Conservation (phyloP, 2,113 vertebrate genomes). For the Capra hircus region DNA sequence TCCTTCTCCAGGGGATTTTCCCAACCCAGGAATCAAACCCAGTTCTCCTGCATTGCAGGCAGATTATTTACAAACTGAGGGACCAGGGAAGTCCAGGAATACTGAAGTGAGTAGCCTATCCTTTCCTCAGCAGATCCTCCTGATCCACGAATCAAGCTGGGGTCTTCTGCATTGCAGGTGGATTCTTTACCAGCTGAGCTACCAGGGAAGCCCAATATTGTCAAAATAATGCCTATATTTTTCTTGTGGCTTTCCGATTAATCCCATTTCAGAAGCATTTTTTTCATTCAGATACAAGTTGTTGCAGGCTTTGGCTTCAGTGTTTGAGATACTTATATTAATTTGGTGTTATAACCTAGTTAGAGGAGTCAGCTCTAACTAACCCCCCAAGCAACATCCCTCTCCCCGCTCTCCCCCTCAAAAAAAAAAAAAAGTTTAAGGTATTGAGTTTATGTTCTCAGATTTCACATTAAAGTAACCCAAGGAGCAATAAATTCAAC, state of each 20-base stretch:
- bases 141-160: not conserved
- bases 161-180: not conserved
- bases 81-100: not conserved
- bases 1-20: not conserved
- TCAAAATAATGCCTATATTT: not conserved
- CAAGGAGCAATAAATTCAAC: not conserved
- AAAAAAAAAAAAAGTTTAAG: not conserved
- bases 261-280: not conserved
- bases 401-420: rapidly evolving
- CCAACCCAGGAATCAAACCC: not conserved
- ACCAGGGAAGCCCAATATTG: not conserved
- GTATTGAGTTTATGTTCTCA: not conserved
- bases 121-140: not conserved
- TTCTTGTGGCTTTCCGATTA: not conserved
- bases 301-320: not conserved
- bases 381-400: rapidly evolving
- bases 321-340: not conserved
- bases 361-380: not conserved
- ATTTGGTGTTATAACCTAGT: not conserved
- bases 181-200: not conserved
- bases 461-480: not conserved
- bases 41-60: not conserved
- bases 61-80: not conserved
- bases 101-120: not conserved
- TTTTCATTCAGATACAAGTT: not conserved